Conservation (phyloP, 2,888 invertebrate genomes). For the Caenorhabditis uteleia region DNA sequence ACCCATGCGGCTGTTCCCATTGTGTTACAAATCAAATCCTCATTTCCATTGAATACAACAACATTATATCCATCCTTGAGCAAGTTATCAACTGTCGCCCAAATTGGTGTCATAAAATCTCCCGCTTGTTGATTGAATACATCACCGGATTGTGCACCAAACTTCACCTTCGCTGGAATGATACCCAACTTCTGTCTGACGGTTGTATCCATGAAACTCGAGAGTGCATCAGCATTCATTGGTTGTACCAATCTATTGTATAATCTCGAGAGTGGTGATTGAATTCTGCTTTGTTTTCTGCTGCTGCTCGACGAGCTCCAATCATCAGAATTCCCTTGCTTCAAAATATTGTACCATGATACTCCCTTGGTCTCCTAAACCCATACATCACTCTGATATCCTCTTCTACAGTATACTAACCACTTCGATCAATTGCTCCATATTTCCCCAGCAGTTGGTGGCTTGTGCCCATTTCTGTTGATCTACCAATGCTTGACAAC, state of each 20-base stretch:
- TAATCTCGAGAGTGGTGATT: conserved; percentile 10
- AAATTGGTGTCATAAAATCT: conserved; percentile 85
- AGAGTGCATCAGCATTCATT: conserved; percentile 57
- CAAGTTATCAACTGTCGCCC: conserved; percentile 72
- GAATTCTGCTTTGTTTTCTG: neutral
- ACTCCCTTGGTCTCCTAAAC: conserved; percentile 74
- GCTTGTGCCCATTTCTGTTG: conserved; percentile 75
- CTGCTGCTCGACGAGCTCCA: conserved; percentile 39
- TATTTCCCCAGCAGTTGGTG: conserved; percentile 76
- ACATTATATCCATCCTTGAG: conserved; percentile 74
- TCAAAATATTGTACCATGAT: conserved; percentile 83
- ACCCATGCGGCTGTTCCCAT: conserved; percentile 82
- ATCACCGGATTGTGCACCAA: conserved; percentile 75
- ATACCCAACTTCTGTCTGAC: conserved; percentile 77
- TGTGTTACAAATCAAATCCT: conserved; percentile 85
- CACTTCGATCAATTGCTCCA: conserved; percentile 76
- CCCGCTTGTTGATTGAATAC: conserved; percentile 76
- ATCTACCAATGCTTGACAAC: conserved; percentile 71
- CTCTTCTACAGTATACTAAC: conserved; percentile 10
- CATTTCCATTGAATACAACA: conserved; percentile 80
- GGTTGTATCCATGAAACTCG: conserved; percentile 76
- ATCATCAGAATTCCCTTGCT: conserved; percentile 56
- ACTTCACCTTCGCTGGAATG: conserved; percentile 77
- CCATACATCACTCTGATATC: too few relatives aligned
- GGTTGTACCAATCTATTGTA: conserved; percentile 56